Percentiles rank a stretch among this genome's conserved stretches.
Evolutionary conservation across 92 coral and sea anemone genomes (phyloP).

Genomic region (Epizoanthus stellaris): DNA sequence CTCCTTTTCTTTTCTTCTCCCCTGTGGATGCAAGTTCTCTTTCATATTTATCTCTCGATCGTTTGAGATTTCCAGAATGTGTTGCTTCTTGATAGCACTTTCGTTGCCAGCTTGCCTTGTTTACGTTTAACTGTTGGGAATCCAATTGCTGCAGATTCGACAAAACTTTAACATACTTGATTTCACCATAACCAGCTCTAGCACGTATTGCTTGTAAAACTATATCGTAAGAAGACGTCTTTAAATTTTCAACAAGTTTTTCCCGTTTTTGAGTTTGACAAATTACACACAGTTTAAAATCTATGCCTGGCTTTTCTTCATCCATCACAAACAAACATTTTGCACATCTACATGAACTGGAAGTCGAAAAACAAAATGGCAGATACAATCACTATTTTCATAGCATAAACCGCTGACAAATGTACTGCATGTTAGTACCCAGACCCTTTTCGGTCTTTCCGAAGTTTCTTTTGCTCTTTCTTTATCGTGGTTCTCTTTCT

Average conservation of each 20-base stretch:
- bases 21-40: slow-evolving; percentile 10
- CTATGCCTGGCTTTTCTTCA: background rate
- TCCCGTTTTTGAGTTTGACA: slow-evolving; percentile 33
- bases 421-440: background rate
- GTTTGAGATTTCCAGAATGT: slow-evolving; percentile 26
- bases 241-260: background rate
- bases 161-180: slow-evolving; percentile 8
- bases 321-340: background rate
- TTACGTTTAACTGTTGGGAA: background rate
- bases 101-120: slow-evolving; percentile 16
- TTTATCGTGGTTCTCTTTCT: background rate
- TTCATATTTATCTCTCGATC: slow-evolving; percentile 10
- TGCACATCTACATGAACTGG: slow-evolving; percentile 37
- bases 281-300: slow-evolving; percentile 33
- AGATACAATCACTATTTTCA: slow-evolving; percentile 11
- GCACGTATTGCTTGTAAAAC: slow-evolving; percentile 45
- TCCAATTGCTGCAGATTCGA: background rate
- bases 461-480: slow-evolving; percentile 6
- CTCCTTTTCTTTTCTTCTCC: slow-evolving; percentile 3
- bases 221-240: slow-evolving; percentile 34
- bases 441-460: background rate
- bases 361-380: slow-evolving; percentile 34
- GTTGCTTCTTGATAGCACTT: slow-evolving; percentile 29
- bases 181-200: slow-evolving; percentile 27
- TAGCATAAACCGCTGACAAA: slow-evolving; percentile 31